phyloP scores from a whole-genome alignment of 2,113 vertebrate species.

The Peromyscus leucopus region DNA sequence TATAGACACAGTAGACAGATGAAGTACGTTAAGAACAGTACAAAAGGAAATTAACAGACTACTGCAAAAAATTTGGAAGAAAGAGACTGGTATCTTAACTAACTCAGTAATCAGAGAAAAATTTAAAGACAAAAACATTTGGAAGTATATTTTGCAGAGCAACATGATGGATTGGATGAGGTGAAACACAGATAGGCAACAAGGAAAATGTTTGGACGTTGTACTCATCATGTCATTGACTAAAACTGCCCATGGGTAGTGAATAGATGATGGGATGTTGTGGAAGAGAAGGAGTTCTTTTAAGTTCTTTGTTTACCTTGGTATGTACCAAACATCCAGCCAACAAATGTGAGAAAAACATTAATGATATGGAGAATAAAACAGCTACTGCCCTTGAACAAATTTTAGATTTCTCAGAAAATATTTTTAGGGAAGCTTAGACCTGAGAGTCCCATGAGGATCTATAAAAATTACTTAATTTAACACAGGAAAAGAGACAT shows the following conservation, averaged over 20 bases:
- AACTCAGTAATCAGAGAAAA: neutral
- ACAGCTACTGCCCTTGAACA: neutral
- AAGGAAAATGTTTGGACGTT: neutral
- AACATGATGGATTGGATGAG: neutral
- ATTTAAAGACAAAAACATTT: neutral
- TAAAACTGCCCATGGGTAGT: neutral
- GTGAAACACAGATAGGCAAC: neutral
- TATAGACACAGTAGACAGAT: too few relatives aligned
- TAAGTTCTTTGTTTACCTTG: neutral
- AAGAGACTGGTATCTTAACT: neutral
- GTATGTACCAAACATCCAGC: too few relatives aligned
- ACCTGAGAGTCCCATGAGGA: neutral
- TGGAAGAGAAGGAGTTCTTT: neutral
- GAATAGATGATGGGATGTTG: neutral
- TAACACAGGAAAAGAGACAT: neutral
- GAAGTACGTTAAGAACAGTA: too few relatives aligned
- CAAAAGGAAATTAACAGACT: neutral
- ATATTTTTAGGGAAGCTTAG: neutral
- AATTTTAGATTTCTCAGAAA: slow-evolving; percentile 24
- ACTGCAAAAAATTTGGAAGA: neutral
- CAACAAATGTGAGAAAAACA: too few relatives aligned
- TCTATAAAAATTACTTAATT: slow-evolving; percentile 16
- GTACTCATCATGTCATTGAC: neutral
- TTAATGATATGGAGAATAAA: neutral
- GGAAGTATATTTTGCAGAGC: neutral